Conservation (phyloP, 2,113 vertebrate species). For the Anoura caudifer region DNA sequence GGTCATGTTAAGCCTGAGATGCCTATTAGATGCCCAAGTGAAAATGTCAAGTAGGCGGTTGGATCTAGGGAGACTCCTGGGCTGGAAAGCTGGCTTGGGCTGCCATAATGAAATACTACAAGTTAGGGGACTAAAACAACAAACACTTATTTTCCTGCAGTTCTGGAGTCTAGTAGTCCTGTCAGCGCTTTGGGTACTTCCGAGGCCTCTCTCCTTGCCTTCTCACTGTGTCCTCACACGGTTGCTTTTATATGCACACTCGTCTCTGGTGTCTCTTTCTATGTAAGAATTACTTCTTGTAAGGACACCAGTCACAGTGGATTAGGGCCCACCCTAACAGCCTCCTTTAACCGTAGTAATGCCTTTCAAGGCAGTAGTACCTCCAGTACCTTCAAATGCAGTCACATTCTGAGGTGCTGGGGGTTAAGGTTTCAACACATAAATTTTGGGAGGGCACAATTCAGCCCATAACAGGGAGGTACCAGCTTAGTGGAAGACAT, state of each 20-base stretch:
- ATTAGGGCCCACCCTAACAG: background rate
- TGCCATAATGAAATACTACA: background rate
- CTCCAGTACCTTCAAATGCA: background rate
- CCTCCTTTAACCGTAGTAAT: background rate
- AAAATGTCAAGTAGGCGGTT: background rate
- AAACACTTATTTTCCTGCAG: background rate
- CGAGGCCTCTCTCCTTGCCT: background rate
- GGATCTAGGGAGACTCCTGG: background rate
- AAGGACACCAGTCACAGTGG: background rate
- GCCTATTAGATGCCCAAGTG: background rate
- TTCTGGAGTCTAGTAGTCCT: background rate
- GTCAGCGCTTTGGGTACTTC: background rate
- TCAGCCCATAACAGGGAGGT: background rate
- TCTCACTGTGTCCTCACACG: background rate
- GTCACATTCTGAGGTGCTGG: background rate
- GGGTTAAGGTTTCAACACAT: background rate
- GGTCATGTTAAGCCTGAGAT: too few species aligned
- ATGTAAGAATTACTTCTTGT: background rate
- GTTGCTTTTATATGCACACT: background rate
- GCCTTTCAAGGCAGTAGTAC: background rate
- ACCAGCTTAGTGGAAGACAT: background rate
- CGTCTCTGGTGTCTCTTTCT: background rate
- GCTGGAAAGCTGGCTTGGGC: background rate
- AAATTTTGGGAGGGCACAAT: background rate
- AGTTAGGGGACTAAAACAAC: background rate